Percentiles rank a stretch among this genome's conserved stretches.
Conservation (phyloP, 2,797 vertebrate genomes). For the Chiloscyllium punctatum region DNA sequence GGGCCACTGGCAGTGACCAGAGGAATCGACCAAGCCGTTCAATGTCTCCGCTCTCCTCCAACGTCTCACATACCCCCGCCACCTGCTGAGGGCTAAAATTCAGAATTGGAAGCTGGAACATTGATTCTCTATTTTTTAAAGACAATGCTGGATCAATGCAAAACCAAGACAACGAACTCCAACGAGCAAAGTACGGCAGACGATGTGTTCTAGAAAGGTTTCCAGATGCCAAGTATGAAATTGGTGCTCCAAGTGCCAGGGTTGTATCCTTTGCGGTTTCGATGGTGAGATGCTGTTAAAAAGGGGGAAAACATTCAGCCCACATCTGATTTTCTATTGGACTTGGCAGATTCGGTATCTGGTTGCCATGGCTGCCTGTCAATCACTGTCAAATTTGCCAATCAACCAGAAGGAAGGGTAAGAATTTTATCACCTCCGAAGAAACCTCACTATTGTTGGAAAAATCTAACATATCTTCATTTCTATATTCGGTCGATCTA, state of each 20-base stretch:
- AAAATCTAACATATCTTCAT: constrained; percentile 62
- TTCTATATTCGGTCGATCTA: not conserved
- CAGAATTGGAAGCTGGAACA: constrained; percentile 98
- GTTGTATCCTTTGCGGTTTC: constrained; percentile 42
- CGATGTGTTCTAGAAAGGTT: constrained; percentile 25
- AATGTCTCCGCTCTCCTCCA: constrained; percentile 97
- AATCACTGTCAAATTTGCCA: constrained; percentile 85
- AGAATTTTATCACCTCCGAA: constrained; percentile 70
- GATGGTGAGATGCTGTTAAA: constrained; percentile 39
- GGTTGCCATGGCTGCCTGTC: constrained; percentile 85
- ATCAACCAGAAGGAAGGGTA: constrained; percentile 65
- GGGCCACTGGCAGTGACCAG: constrained; percentile 96
- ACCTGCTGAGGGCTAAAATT: constrained; percentile 99
- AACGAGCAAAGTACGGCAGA: not conserved
- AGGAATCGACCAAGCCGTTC: constrained; percentile 97
- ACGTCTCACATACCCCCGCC: constrained; percentile 97
- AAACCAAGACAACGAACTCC: constrained; percentile 21
- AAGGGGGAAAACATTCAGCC: not conserved
- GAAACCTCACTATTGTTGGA: constrained; percentile 51
- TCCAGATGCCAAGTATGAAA: constrained; percentile 1
- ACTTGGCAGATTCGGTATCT: constrained; percentile 80
- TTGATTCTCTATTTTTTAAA: constrained; percentile 66
- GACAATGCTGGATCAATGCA: not conserved
- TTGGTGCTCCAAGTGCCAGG: constrained; percentile 39
- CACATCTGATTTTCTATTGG: constrained; percentile 71